phyloP scores from a whole-genome alignment of 2,113 vertebrate genomes.

The Oncorhynchus clarkii region DNA sequence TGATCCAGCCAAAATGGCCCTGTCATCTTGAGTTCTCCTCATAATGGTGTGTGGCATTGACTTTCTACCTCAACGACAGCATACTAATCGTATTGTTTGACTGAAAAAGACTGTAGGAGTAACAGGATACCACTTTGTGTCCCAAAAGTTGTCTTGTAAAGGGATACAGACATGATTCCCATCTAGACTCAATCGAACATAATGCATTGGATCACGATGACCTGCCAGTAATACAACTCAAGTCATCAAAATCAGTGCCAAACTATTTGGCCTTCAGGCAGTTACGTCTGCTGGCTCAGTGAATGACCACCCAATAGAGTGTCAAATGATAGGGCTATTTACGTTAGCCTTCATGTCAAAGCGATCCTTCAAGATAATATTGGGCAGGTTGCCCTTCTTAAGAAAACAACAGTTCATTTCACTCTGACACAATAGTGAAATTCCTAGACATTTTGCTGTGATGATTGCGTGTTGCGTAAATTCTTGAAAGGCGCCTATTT shows the following conservation, averaged over 20 bases:
- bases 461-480: neutral
- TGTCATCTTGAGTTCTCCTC: constrained; percentile 19
- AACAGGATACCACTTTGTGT: constrained; percentile 47
- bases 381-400: constrained; percentile 49
- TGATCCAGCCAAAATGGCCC: constrained; percentile 14
- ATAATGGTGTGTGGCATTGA: constrained; percentile 36
- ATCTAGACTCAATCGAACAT: constrained; percentile 44
- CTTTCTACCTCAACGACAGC: constrained; percentile 19
- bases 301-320: constrained; percentile 60
- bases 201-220: constrained; percentile 51
- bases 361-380: constrained; percentile 46
- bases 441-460: neutral
- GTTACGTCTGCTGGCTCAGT: constrained; percentile 22
- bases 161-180: neutral
- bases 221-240: constrained; percentile 55
- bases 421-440: neutral
- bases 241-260: constrained; percentile 52
- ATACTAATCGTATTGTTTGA: constrained; percentile 34
- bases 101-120: constrained; percentile 48
- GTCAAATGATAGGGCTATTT: constrained; percentile 43
- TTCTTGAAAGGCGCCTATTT: too few relatives aligned
- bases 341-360: constrained; percentile 41
- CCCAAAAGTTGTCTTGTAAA: constrained; percentile 1
- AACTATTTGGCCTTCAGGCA: constrained; percentile 62
- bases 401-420: constrained; percentile 42